Evolutionary conservation across 2,113 vertebrate genomes (phyloP).

Genomic region (Cyprinodon tularosa): DNA sequence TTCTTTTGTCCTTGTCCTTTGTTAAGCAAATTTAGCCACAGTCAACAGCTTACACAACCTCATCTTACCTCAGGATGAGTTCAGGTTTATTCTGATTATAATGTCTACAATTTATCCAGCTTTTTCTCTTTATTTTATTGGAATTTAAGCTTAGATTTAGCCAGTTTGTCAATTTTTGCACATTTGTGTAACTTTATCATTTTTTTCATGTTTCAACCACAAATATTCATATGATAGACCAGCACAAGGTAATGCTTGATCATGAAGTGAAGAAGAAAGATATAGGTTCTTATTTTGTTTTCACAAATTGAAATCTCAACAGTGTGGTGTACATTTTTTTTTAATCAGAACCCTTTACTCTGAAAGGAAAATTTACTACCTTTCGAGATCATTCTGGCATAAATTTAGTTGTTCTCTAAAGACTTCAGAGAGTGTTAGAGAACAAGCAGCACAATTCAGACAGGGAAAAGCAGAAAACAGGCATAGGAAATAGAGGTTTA

Average conservation of each 20-base stretch:
- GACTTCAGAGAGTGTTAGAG: too few species aligned
- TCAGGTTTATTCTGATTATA: neutral
- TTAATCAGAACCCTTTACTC: too few species aligned
- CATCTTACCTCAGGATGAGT: neutral
- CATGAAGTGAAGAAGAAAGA: neutral
- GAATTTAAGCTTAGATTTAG: neutral
- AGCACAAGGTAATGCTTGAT: too few species aligned
- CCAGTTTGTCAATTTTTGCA: neutral
- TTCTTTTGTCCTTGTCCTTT: slow-evolving; percentile 30
- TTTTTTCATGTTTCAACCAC: neutral
- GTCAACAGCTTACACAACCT: slow-evolving; percentile 10
- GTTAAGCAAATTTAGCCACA: slow-evolving; percentile 24
- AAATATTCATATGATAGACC: neutral
- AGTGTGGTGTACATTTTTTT: neutral
- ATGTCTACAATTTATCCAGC: neutral
- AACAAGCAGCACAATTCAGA: too few species aligned
- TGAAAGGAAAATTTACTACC: too few species aligned
- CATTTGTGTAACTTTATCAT: neutral
- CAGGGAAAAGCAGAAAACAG: too few species aligned
- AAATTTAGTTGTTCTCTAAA: too few species aligned
- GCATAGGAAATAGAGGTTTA: too few species aligned
- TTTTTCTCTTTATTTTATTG: too few species aligned
- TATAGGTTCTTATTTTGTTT: neutral
- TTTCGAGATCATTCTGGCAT: too few species aligned
- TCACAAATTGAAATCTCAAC: neutral